Percentiles rank a stretch among this genome's conserved stretches.
Evolutionary conservation across 2,888 invertebrate genomes (phyloP).

Genomic region (Periphyllus acericola): DNA sequence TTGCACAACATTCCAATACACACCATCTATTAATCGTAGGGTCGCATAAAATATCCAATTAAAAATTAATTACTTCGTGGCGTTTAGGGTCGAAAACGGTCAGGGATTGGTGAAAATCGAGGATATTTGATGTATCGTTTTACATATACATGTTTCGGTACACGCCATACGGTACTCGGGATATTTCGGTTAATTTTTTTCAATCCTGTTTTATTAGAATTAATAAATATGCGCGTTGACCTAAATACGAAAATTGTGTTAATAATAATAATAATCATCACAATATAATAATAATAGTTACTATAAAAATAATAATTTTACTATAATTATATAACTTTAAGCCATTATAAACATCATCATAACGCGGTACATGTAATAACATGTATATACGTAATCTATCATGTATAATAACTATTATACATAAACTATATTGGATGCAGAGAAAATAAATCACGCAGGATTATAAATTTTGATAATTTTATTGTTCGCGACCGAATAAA

Average conservation of each 20-base stretch:
- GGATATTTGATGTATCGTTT: neutral
- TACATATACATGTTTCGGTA: neutral
- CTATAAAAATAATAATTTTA: too few relatives aligned
- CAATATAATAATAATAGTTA: too few relatives aligned
- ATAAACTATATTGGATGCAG: too few relatives aligned
- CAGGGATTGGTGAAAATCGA: neutral
- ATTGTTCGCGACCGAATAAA: conserved; percentile 7
- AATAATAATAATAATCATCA: neutral
- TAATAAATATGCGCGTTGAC: neutral
- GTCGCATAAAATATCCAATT: conserved; percentile 2
- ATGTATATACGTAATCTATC: too few relatives aligned
- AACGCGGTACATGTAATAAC: neutral
- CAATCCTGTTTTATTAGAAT: neutral
- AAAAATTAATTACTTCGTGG: conserved; percentile 30
- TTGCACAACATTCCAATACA: neutral
- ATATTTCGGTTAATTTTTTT: too few relatives aligned
- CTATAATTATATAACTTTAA: neutral
- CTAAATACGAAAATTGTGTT: neutral
- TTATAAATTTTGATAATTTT: conserved; percentile 15
- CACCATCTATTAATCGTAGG: neutral
- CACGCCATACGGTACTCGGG: too few relatives aligned
- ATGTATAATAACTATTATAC: neutral
- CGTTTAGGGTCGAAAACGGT: neutral
- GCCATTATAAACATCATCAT: neutral
- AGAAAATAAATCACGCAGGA: neutral